phyloP scores from a whole-genome alignment of 2,888 invertebrate species.

The Lasioglossum leucozonium region DNA sequence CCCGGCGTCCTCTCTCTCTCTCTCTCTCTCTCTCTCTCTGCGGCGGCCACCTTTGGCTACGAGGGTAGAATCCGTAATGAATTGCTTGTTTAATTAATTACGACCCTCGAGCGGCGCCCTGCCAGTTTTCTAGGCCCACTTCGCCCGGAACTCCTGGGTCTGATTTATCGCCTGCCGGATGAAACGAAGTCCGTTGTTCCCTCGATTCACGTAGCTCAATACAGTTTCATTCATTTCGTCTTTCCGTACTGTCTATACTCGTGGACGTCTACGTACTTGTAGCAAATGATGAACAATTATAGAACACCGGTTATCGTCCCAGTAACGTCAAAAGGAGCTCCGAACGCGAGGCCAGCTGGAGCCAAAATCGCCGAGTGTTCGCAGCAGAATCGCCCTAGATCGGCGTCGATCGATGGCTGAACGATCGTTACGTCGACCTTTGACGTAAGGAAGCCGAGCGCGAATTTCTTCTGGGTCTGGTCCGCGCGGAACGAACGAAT shows the following conservation, averaged over 20 bases:
- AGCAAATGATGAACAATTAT: too few relatives aligned
- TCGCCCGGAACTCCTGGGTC: not conserved
- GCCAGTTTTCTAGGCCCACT: conserved; percentile 22
- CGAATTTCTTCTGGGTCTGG: conserved; percentile 45
- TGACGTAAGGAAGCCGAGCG: conserved; percentile 37
- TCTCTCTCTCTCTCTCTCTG: too few relatives aligned
- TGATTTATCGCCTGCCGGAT: conserved; percentile 1
- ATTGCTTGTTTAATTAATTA: conserved; percentile 92
- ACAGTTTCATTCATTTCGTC: not conserved
- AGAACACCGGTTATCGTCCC: not conserved
- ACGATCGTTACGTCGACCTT: not conserved
- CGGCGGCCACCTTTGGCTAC: conserved; percentile 76
- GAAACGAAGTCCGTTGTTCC: not conserved
- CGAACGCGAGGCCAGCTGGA: too few relatives aligned
- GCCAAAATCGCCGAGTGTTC: not conserved
- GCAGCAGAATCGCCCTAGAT: not conserved
- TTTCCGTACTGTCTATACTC: too few relatives aligned
- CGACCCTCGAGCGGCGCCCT: conserved; percentile 82
- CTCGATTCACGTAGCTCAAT: not conserved
- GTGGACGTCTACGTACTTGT: too few relatives aligned
- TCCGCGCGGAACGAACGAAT: conserved; percentile 51
- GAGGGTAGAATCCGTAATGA: conserved; percentile 87
- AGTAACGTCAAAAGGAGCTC: not conserved
- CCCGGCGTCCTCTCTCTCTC: conserved; percentile 77
- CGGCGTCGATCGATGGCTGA: not conserved